phyloP scores from a whole-genome alignment of 2,797 vertebrate genomes.

The Crax fasciolata region DNA sequence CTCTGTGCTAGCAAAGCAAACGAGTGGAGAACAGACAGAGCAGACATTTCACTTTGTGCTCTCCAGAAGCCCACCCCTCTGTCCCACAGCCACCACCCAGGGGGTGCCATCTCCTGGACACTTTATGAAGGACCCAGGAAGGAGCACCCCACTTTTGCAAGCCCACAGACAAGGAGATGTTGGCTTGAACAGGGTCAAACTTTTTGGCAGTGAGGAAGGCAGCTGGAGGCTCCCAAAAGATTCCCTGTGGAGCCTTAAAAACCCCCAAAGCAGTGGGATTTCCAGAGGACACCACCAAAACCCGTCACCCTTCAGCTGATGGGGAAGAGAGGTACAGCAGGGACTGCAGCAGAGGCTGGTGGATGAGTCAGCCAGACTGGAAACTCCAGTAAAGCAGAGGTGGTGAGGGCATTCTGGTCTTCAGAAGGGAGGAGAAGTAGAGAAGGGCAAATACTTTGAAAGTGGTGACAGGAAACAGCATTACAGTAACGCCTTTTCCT shows the following conservation, averaged over 20 bases:
- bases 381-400: constrained; percentile 5
- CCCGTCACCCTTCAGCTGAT: background rate
- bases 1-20: background rate
- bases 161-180: background rate
- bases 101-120: background rate
- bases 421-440: background rate
- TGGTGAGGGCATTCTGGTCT: background rate
- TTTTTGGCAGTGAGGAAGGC: background rate
- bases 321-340: background rate
- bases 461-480: background rate
- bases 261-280: background rate
- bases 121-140: background rate
- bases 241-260: background rate
- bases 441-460: constrained; percentile 11
- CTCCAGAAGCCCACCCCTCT: background rate
- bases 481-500: background rate
- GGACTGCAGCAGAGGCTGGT: background rate
- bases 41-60: background rate
- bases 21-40: background rate
- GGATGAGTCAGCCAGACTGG: constrained; percentile 28
- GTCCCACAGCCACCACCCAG: background rate
- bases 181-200: background rate
- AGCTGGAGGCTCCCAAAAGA: background rate
- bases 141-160: background rate
- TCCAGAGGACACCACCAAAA: background rate